Evolutionary conservation across 1,140 invertebrate species (phyloP), one percentile per base, ranked within the genome.

Genomic region (Melanaphis sacchari): DNA sequence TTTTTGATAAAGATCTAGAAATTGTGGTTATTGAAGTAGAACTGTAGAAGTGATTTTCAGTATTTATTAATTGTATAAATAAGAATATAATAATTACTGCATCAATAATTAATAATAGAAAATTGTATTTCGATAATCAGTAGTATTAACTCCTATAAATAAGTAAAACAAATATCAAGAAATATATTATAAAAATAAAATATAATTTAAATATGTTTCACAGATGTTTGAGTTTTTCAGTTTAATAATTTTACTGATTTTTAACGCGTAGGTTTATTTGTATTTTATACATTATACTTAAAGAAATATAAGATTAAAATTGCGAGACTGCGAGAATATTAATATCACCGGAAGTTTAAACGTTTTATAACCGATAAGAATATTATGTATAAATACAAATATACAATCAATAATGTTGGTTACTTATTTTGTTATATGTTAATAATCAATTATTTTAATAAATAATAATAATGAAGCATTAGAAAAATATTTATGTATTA

Each of bases 301-400:
- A n/a, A 15, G n/a, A 2, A 88, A 46, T 88, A 46, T 46, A 88
- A 88, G 31, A 88, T 46, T 46, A 88, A 49, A 88, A 88, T 43
- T 43, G 21, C 8, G 85, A 40, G 21, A 82, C 21, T 5, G 40
- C 24, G 24, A 46, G 31, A 88, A 18, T 88, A 88, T 88, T 49
- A 85, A 43, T 49, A 49, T 88, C 43, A 36, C 85, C 85, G 85
- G 85, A 88, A 76, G 59, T 76, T n/a, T 15, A 66, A 87, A 49
- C 84, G 43, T n/a, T 43, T 46, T 87, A 31, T 46, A 31, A n/a
- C 43, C 3, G 43, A 88, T 88, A 46, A 88, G 15, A 76, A 76
- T 76, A 76, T 76, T n/a, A 76, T 76, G 24, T n/a, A 76, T 66
- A 66, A 66, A 76, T 76, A 76, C 59, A 88, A 46, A 87, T 87